A percentile compares a stretch with the other conserved stretches of the same genome.
Conservation (phyloP, 2,797 vertebrate genomes). For the Danionella dracula region DNA sequence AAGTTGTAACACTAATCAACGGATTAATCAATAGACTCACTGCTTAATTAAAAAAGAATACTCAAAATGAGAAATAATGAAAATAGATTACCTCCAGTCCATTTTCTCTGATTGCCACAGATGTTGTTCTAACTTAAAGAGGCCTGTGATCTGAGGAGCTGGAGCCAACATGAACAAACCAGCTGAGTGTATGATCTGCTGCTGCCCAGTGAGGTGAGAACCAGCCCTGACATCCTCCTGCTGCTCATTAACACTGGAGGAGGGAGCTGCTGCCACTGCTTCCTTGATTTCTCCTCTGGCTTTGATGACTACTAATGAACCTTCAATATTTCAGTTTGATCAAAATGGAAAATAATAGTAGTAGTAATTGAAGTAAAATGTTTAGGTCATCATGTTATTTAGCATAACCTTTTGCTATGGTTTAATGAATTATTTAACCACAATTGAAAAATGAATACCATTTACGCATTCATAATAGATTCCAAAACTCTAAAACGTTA, state of each 20-base stretch:
- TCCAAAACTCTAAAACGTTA: too few relatives aligned
- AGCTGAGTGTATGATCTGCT: background rate
- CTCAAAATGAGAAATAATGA: too few relatives aligned
- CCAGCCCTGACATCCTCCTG: background rate
- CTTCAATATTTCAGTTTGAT: background rate
- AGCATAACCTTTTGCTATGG: too few relatives aligned
- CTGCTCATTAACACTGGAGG: background rate
- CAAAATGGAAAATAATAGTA: too few relatives aligned
- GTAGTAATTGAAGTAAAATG: too few relatives aligned
- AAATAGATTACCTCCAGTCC: slow-evolving; percentile 14
- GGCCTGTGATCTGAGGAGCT: background rate
- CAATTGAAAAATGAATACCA: too few relatives aligned
- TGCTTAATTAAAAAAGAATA: too few relatives aligned
- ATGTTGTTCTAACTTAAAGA: background rate
- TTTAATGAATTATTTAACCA: too few relatives aligned
- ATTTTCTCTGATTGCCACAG: background rate
- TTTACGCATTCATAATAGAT: too few relatives aligned
- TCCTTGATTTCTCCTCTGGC: background rate
- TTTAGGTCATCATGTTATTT: too few relatives aligned
- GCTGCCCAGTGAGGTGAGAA: background rate
- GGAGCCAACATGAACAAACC: background rate
- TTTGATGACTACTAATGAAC: background rate
- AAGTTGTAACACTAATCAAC: too few relatives aligned
- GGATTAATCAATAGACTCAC: too few relatives aligned
- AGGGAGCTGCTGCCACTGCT: background rate